Evolutionary conservation across 2,113 vertebrate species (phyloP).

Genomic region (Ammospiza nelsoni): DNA sequence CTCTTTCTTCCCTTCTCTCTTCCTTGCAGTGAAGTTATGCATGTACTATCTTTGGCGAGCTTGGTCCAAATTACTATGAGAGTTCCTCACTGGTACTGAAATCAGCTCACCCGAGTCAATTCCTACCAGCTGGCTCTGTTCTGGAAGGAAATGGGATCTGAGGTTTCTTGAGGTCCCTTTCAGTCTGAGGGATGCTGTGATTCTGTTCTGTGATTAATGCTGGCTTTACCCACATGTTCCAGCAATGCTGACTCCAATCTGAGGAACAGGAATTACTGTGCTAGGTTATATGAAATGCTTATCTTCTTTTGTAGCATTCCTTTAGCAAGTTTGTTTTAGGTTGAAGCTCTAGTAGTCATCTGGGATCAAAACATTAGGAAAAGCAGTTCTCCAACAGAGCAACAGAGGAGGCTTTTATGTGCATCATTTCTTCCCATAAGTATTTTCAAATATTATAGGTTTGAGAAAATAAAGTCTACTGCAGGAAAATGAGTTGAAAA

Average conservation of each 20-base stretch:
- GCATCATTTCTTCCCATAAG: neutral
- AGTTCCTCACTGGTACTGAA: neutral
- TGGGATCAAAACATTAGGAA: neutral
- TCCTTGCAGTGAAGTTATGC: neutral
- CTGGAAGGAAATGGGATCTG: neutral
- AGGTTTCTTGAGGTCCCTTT: neutral
- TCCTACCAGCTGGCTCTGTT: neutral
- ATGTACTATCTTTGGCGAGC: neutral
- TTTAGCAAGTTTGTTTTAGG: neutral
- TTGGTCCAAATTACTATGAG: neutral
- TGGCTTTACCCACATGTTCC: accelerated
- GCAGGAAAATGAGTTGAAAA: neutral
- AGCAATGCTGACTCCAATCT: neutral
- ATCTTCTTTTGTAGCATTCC: neutral
- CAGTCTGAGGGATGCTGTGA: neutral
- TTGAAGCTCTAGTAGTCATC: neutral
- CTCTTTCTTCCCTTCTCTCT: neutral
- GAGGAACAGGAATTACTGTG: neutral
- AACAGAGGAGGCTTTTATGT: neutral
- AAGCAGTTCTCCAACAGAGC: neutral
- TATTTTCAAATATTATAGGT: neutral
- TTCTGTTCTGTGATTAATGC: neutral
- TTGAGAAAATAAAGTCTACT: neutral
- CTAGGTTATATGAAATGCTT: neutral
- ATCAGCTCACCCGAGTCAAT: neutral